Evolutionary conservation across 2,888 invertebrate genomes (phyloP), one percentile per base, ranked within the genome.

Genomic region (Stenodema calcarata): DNA sequence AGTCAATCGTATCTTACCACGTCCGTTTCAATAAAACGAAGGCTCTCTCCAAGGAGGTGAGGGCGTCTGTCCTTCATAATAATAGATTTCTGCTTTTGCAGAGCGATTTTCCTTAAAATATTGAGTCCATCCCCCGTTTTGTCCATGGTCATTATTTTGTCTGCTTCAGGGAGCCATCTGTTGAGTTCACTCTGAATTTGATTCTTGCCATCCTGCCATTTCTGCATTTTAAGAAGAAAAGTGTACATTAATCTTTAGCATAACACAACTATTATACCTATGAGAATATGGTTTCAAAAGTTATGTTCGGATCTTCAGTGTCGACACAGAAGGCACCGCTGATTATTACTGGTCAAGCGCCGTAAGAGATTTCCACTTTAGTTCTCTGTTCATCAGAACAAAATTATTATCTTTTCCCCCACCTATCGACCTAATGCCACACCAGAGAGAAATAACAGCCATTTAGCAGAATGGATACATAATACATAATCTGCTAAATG

Each of bases 11-110:
- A n/a, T 7, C 90, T 87, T 90, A 92, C 92, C 87, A 91, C 89
- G 88, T 92, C 91, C 88, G 92, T 91, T 4, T 93, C 91, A 14
- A 93, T 90, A 91, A 94, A 97, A 89, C 95, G 94, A 9, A 96
- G 92, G 88, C 94, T 92, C 91, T 99, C 99, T 0, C 96, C 96
- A 89, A 97, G 92, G 89, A 99, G 91, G 91, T 98, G 95, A 0
- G 98, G 94, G 86, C 98, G 93, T 89, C 94, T 94, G 90, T 96
- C 95, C 90, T 97, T 94, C 89, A 95, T 95, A 88, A 94, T 93
- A 1, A 98, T 91, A 12, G 93, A 91, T 86, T 94, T 95, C 89
- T 95, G 94, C 91, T 98, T 98, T 90, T 97, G 96, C 86, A 94
- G 94, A 2, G 96, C 96, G 90, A 98, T 95, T 89, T 94, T 93